phyloP scores from a whole-genome alignment of 2,888 invertebrate species.

The Ectropis crepuscularia region DNA sequence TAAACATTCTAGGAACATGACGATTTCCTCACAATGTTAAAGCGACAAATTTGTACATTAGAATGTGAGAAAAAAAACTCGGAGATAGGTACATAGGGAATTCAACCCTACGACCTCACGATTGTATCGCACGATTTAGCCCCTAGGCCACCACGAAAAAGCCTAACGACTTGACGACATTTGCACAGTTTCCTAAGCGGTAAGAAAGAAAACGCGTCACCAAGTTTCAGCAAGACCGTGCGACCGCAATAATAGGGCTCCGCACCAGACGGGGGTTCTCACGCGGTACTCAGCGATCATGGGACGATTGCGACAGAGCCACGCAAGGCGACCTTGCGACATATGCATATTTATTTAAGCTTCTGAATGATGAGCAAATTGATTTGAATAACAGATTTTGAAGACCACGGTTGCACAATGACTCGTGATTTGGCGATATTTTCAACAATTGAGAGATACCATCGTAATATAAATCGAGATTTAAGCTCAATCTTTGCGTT shows the following conservation, averaged over 20 bases:
- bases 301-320: slow-evolving; percentile 28
- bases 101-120: too few relatives aligned
- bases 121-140: too few relatives aligned
- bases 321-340: slow-evolving; percentile 30
- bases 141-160: neutral
- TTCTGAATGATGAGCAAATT: slow-evolving; percentile 10
- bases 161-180: slow-evolving; percentile 8
- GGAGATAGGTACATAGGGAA: too few relatives aligned
- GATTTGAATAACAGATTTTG: slow-evolving; percentile 25
- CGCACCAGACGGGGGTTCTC: slow-evolving; percentile 27
- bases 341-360: slow-evolving; percentile 20
- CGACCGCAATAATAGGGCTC: slow-evolving; percentile 42
- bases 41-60: too few relatives aligned
- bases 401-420: slow-evolving; percentile 15
- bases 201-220: slow-evolving; percentile 26
- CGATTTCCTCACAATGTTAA: too few relatives aligned
- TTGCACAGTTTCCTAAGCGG: slow-evolving; percentile 22
- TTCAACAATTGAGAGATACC: neutral
- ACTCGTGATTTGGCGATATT: neutral
- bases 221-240: slow-evolving; percentile 46
- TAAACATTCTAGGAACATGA: too few relatives aligned
- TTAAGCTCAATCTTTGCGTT: too few relatives aligned
- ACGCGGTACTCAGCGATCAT: slow-evolving; percentile 25
- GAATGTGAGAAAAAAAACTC: too few relatives aligned
- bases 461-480: too few relatives aligned